phyloP scores from a whole-genome alignment of 2,888 invertebrate genomes.

The Xylophagus ater region DNA sequence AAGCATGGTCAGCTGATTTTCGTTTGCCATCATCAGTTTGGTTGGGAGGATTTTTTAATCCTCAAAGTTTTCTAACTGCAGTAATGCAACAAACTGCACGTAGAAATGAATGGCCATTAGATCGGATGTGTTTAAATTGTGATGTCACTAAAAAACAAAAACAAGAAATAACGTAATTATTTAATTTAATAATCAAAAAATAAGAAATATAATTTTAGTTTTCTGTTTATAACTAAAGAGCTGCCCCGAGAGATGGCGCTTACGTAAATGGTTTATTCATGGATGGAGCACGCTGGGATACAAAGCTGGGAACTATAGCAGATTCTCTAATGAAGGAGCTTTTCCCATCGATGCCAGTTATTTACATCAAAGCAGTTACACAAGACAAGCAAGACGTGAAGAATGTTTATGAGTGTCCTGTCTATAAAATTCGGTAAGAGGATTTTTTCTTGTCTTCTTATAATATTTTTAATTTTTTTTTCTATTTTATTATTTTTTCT shows the following conservation, averaged over 20 bases:
- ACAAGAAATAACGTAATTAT: conserved; percentile 64
- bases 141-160: conserved; percentile 85
- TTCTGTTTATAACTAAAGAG: conserved; percentile 35
- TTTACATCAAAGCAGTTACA: conserved; percentile 75
- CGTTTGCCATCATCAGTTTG: conserved; percentile 79
- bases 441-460: conserved; percentile 5
- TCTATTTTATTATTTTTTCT: neutral
- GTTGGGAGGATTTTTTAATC: conserved; percentile 94
- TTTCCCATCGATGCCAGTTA: conserved; percentile 81
- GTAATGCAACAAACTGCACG: conserved; percentile 96
- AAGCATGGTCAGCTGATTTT: conserved; percentile 83
- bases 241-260: conserved; percentile 82
- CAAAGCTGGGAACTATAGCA: conserved; percentile 59
- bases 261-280: conserved; percentile 80
- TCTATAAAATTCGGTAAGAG: conserved; percentile 69
- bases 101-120: conserved; percentile 91
- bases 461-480: neutral
- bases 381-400: conserved; percentile 81
- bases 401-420: conserved; percentile 84
- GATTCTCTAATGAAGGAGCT: conserved; percentile 83
- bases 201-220: conserved; percentile 4
- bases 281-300: conserved; percentile 94
- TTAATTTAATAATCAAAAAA: neutral
- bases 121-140: conserved; percentile 90
- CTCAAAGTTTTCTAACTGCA: conserved; percentile 91